These are phyloP conservation scores for Ridgeia piscesae DNA, from an alignment of 1,140 invertebrate genomes.

Conservation along the genomic window DNA sequence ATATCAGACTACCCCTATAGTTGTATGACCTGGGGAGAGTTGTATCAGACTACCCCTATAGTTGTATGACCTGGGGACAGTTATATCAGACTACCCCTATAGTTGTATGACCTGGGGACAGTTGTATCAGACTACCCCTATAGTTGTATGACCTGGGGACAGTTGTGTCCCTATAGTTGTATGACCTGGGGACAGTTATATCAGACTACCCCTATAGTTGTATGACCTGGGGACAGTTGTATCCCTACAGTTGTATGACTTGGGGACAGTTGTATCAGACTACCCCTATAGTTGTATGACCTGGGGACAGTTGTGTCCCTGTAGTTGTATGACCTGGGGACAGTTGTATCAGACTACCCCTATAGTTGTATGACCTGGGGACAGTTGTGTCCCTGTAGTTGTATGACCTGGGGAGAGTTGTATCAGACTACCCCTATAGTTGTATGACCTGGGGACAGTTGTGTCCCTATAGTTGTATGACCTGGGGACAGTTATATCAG, in stretches of 20 bases:
- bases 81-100: background rate
- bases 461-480: too few species aligned
- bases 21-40: too few species aligned
- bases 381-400: background rate
- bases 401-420: background rate
- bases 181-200: background rate
- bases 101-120: background rate
- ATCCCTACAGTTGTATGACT: too few species aligned
- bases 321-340: background rate
- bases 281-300: background rate
- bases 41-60: too few species aligned
- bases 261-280: too few species aligned
- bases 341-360: background rate
- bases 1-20: too few species aligned
- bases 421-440: too few species aligned
- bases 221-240: background rate
- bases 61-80: too few species aligned
- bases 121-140: background rate
- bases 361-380: too few species aligned
- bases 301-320: background rate
- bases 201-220: background rate
- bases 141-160: too few species aligned
- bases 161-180: background rate
- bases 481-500: too few species aligned
- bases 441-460: too few species aligned